Conservation (phyloP, 2,797 vertebrate species). For the Dicrostonyx torquatus region DNA sequence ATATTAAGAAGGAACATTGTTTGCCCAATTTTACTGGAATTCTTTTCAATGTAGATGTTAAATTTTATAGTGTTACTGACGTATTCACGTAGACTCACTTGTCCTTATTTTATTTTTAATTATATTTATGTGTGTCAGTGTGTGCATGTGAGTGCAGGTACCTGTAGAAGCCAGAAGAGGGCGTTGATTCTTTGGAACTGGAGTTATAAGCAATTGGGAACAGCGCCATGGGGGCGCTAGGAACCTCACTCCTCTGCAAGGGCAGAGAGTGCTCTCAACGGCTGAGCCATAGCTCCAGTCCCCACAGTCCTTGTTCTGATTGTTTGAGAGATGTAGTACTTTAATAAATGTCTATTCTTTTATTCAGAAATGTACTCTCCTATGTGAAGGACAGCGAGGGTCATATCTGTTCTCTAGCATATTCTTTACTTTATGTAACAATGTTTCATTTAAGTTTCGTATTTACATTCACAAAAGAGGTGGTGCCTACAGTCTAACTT, state of each 20-base stretch:
- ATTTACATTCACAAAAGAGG: not conserved
- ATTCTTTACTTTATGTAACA: not conserved
- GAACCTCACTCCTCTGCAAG: not conserved
- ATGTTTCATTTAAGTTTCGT: conserved; percentile 41
- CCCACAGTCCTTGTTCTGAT: not conserved
- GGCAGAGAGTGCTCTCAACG: not conserved
- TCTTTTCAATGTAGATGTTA: conserved; percentile 33
- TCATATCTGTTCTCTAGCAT: not conserved
- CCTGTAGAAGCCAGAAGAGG: not conserved
- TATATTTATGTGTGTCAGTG: not conserved
- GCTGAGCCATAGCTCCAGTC: not conserved
- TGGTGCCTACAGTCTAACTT: not conserved
- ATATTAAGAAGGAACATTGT: conserved; percentile 10
- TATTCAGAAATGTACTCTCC: not conserved
- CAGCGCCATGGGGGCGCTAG: not conserved
- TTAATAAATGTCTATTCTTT: conserved; percentile 11
- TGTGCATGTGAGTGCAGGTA: not conserved
- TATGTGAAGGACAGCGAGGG: not conserved
- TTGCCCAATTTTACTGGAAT: not conserved
- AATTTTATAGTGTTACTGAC: conserved; percentile 16
- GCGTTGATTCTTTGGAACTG: not conserved
- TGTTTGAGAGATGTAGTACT: not conserved
- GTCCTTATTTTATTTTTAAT: not conserved
- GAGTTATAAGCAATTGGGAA: not conserved
- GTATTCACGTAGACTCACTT: not conserved